phyloP scores from a whole-genome alignment of 2,797 vertebrate genomes.

The Pipistrellus pipistrellus region DNA sequence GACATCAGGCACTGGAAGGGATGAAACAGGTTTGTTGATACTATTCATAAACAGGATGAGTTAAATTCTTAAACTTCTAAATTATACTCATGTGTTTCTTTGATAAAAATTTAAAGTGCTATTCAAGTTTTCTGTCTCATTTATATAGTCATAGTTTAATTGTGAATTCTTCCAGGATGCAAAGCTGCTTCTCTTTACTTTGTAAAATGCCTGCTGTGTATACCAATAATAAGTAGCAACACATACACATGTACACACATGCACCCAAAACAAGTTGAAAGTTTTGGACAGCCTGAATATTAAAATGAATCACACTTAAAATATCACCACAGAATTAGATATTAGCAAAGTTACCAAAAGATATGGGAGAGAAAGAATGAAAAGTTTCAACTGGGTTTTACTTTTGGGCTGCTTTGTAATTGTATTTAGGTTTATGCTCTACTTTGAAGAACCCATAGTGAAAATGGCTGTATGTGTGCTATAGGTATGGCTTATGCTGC shows the following conservation, averaged over 20 bases:
- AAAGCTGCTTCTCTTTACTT: conserved; percentile 23
- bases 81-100: background rate
- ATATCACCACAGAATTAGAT: background rate
- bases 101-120: conserved; percentile 3
- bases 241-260: background rate
- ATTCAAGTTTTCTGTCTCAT: background rate
- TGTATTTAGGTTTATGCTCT: background rate
- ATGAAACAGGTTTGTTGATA: background rate
- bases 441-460: background rate
- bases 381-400: background rate
- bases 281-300: background rate
- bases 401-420: background rate
- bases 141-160: conserved; percentile 1
- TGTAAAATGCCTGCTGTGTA: background rate
- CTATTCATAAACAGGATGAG: background rate
- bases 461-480: background rate
- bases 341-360: background rate
- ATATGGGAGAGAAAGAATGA: background rate
- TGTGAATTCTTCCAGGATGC: background rate
- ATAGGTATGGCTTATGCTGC: background rate
- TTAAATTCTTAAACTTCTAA: conserved; percentile 7
- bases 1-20: background rate
- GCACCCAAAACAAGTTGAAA: background rate
- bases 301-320: background rate
- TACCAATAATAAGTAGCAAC: background rate